phyloP scores from a whole-genome alignment of 2,113 vertebrate species.

The Paramisgurnus dabryanus region DNA sequence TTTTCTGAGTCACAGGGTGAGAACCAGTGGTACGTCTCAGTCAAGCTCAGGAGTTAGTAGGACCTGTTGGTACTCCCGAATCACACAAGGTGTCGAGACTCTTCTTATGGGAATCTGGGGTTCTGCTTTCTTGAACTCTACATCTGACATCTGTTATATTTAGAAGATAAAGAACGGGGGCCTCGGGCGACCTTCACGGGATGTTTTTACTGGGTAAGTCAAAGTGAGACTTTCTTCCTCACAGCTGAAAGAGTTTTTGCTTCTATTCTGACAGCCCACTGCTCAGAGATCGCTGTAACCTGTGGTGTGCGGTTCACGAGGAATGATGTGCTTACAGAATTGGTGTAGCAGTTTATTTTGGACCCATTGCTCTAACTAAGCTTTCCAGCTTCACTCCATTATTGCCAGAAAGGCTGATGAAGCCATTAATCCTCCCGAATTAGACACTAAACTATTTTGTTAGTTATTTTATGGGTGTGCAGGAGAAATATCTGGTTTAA shows the following conservation, averaged over 20 bases:
- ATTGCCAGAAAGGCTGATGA: slow-evolving; percentile 50
- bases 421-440: slow-evolving; percentile 1
- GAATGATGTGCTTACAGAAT: slow-evolving; percentile 32
- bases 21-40: slow-evolving; percentile 62
- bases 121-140: slow-evolving; percentile 18
- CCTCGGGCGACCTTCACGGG: slow-evolving; percentile 49
- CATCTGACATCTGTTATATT: slow-evolving; percentile 49
- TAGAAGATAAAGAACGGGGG: slow-evolving; percentile 52
- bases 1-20: slow-evolving; percentile 71
- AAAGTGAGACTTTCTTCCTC: slow-evolving; percentile 35
- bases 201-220: slow-evolving; percentile 79
- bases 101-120: background rate
- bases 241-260: slow-evolving; percentile 24
- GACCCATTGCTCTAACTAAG: slow-evolving; percentile 23
- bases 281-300: slow-evolving; percentile 3
- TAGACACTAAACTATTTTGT: slow-evolving; percentile 24
- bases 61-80: slow-evolving; percentile 21
- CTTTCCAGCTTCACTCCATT: slow-evolving; percentile 47
- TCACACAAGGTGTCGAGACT: background rate
- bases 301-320: slow-evolving; percentile 22
- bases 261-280: slow-evolving; percentile 9
- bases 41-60: slow-evolving; percentile 20
- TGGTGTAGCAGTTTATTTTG: slow-evolving; percentile 39
- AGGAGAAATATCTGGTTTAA: slow-evolving; percentile 18
- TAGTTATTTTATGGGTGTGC: slow-evolving; percentile 39